phyloP scores from a whole-genome alignment of 2,113 vertebrate genomes.

The Saguinus imperator region DNA sequence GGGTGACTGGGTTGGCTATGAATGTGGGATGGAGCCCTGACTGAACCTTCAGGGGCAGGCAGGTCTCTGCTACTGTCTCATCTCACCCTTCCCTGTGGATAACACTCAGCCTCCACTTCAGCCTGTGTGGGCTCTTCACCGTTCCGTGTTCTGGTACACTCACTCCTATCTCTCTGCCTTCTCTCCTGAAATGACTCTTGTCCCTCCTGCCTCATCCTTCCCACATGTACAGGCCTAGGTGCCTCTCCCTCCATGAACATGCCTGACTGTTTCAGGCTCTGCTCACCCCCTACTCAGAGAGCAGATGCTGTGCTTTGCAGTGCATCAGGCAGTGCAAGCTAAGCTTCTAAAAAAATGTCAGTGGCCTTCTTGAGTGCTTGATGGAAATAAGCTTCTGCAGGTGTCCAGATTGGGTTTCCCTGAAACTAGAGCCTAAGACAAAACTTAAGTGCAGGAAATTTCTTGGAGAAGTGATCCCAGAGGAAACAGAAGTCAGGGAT shows the following conservation, averaged over 20 bases:
- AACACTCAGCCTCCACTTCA: not conserved
- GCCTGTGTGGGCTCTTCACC: not conserved
- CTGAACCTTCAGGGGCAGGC: not conserved
- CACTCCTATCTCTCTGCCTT: not conserved
- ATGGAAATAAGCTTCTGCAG: not conserved
- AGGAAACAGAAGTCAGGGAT: not conserved
- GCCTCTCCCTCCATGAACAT: not conserved
- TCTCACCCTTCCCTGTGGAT: not conserved
- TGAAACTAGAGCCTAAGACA: not conserved
- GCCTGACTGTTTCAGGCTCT: not conserved
- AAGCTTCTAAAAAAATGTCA: accelerated
- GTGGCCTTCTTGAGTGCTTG: not conserved
- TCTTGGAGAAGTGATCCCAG: not conserved
- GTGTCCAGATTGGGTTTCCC: not conserved
- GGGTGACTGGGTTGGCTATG: not conserved
- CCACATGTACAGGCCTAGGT: not conserved
- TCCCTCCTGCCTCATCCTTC: not conserved
- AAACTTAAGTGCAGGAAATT: not conserved
- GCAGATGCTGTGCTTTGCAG: not conserved
- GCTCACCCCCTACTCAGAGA: accelerated
- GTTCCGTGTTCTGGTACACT: not conserved
- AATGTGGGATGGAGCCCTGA: not conserved
- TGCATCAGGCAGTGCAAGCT: accelerated
- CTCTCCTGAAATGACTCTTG: not conserved
- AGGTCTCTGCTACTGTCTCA: not conserved